Evolutionary conservation across 2,113 vertebrate species (phyloP).

Genomic region (Eupsittula cactorum): DNA sequence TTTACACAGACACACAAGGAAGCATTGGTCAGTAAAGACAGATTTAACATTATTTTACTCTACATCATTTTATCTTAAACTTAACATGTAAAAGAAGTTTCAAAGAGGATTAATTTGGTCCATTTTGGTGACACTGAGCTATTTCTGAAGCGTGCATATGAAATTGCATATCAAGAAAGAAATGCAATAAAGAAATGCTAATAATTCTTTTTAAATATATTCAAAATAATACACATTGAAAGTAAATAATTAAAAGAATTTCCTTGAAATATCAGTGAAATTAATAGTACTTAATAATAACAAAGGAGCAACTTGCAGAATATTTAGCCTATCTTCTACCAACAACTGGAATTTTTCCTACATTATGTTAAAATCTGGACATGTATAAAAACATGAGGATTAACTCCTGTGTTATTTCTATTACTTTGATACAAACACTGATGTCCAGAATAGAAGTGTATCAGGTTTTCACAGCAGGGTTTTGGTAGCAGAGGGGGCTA

Average conservation of each 20-base stretch:
- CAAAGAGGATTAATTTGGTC: not conserved
- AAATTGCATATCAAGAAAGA: not conserved
- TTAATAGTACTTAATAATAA: not conserved
- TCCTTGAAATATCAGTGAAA: not conserved
- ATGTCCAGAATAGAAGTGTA: not conserved
- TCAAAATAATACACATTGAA: not conserved
- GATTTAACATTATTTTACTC: not conserved
- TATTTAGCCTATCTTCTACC: not conserved
- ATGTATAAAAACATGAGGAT: not conserved
- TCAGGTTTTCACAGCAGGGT: not conserved
- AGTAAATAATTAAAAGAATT: not conserved
- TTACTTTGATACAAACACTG: not conserved
- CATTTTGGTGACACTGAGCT: not conserved
- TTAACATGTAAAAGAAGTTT: not conserved
- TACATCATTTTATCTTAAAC: not conserved
- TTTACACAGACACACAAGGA: not conserved
- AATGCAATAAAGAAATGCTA: not conserved
- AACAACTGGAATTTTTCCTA: not conserved
- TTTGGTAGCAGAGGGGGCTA: not conserved
- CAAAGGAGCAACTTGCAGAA: not conserved
- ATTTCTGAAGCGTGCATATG: not conserved
- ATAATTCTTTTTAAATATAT: not conserved
- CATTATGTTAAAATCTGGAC: not conserved
- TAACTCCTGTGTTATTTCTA: not conserved
- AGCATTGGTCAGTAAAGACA: not conserved